Base-by-base conservation (phyloP, 2,113 vertebrate genomes). In the Vombatus ursinus region DNA sequence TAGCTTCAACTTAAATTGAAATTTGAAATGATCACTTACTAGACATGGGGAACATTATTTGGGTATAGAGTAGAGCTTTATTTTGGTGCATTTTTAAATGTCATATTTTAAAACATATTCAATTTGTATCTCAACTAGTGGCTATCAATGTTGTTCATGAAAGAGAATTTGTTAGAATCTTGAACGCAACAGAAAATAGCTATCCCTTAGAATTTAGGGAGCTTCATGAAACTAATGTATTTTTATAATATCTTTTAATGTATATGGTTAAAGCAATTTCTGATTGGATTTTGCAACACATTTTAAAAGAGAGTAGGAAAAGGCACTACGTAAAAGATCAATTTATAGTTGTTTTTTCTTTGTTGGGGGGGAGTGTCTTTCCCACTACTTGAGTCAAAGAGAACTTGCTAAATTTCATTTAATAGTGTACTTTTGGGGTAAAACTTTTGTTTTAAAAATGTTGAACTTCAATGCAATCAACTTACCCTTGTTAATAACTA, bases 291-390 rank as follows among this genome's bases (percentile, higher is more conserved):
- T 94, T 91, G 50, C 53, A 77, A 47, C 28, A 16, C 0, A 53
- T 96, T 97, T 96, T 57, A 48, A 89, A 92, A 89, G 94, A 92
- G 89, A 1, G 26, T 92, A 95, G 95, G 93, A 52, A 68, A 77
- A 90, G 90, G n/a, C 11, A 22, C 57, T 90, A 52, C 94, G 94
- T 94, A 84, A 84, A 92, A 97, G 57, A 95, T 92, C 89, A 84
- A 37, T 77, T 48, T 31, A 52, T 91, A 53, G 51, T 12, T 92
- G 1, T 94, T 94, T 96, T 95, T 44, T 92, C 93, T 90, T 52
- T 52, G 4, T 93, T 19, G 19, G 48, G 11, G 5, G 28, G 31
- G 54, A 57, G 53, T 91, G 23, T n/a, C 53, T 51, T 95, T 92
- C 90, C 84, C 84, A 92, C 25, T 91, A 0, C 31, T 94, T 53